These are phyloP conservation scores for Hyposoter dolosus DNA, from an alignment of 2,888 invertebrate genomes.

Conservation along the genomic window DNA sequence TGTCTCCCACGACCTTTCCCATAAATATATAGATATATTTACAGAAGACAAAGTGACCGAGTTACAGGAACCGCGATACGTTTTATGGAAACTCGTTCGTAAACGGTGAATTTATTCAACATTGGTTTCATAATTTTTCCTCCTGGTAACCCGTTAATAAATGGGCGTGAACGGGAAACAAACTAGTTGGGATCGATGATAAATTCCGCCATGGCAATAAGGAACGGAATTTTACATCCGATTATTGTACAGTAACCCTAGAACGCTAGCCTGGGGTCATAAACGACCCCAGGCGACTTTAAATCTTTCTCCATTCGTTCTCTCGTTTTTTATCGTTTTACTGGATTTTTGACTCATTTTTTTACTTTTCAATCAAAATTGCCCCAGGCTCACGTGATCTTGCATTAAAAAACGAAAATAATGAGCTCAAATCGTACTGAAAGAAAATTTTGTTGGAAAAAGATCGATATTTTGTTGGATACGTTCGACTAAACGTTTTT, in stretches of 20 bases:
- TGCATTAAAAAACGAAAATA: too few relatives aligned
- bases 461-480: too few relatives aligned
- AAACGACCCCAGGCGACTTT: too few relatives aligned
- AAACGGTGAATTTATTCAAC: slow-evolving; percentile 39
- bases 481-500: too few relatives aligned
- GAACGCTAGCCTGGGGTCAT: too few relatives aligned
- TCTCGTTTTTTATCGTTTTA: too few relatives aligned
- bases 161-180: slow-evolving; percentile 18
- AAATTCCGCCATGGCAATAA: neutral
- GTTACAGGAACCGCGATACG: neutral
- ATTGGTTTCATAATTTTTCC: slow-evolving; percentile 36
- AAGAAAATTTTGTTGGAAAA: too few relatives aligned
- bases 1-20: slow-evolving; percentile 32
- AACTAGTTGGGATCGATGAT: neutral
- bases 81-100: neutral
- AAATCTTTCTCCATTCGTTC: too few relatives aligned
- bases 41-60: slow-evolving; percentile 9
- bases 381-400: too few relatives aligned
- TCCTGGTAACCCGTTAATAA: slow-evolving; percentile 46
- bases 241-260: neutral
- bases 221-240: slow-evolving; percentile 10
- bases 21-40: slow-evolving; percentile 17
- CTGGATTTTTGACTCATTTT: too few relatives aligned
- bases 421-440: too few relatives aligned
- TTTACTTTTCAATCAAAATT: too few relatives aligned